phyloP scores from a whole-genome alignment of 2,113 vertebrate genomes.

The Craseonycteris thonglongyai region DNA sequence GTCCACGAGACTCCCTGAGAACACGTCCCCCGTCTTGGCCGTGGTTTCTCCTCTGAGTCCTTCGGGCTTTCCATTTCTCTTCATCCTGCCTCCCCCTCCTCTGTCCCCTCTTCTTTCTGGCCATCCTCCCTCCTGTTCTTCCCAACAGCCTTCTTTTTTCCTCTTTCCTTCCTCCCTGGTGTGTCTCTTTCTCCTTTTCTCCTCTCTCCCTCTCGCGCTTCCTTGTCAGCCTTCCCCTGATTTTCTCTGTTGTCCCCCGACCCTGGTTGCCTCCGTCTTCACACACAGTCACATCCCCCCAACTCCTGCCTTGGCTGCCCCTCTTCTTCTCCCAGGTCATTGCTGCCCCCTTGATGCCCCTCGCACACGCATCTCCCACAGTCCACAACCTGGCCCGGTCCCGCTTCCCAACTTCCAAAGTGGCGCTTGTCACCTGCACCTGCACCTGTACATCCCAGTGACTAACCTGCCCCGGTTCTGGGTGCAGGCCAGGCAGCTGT shows the following conservation, averaged over 20 bases:
- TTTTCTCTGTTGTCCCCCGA: background rate
- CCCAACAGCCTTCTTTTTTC: background rate
- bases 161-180: background rate
- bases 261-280: background rate
- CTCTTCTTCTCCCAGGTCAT: background rate
- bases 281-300: background rate
- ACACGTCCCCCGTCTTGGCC: fast-evolving
- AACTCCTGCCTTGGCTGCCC: background rate
- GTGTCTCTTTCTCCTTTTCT: background rate
- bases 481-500: fast-evolving
- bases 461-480: too few relatives aligned
- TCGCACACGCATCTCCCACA: background rate
- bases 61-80: background rate
- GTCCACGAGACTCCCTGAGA: fast-evolving
- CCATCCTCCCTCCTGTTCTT: background rate
- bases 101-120: background rate
- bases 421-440: background rate
- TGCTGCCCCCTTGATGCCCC: background rate
- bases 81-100: too few relatives aligned
- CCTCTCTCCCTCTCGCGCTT: background rate
- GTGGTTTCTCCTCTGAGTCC: fast-evolving
- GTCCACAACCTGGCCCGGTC: background rate
- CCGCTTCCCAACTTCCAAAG: too few relatives aligned
- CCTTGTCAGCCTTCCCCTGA: background rate
- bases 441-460: fast-evolving